Evolutionary conservation across 2,888 invertebrate genomes (phyloP).

Genomic region (Lasioglossum lativentre): DNA sequence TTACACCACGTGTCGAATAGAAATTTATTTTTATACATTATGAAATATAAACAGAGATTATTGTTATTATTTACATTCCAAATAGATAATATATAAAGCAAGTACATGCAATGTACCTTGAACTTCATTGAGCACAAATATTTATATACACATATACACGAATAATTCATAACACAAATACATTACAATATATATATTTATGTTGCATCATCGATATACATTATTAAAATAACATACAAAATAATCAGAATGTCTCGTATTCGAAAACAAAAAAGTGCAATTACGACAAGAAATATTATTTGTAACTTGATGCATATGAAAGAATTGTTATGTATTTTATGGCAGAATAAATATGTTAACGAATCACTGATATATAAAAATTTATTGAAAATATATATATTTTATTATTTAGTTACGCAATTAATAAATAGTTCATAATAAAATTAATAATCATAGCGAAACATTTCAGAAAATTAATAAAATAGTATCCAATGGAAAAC

Average conservation of each 20-base stretch:
- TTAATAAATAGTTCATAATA: slow-evolving; percentile 21
- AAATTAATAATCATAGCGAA: slow-evolving; percentile 26
- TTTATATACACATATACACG: slow-evolving; percentile 27
- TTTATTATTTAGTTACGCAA: neutral
- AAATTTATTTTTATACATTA: slow-evolving; percentile 39
- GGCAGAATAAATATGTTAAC: slow-evolving; percentile 53
- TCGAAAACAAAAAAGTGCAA: neutral
- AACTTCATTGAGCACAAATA: slow-evolving; percentile 22
- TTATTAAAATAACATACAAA: slow-evolving; percentile 16
- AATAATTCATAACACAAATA: slow-evolving; percentile 17
- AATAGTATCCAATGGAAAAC: slow-evolving; percentile 20
- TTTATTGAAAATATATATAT: slow-evolving; percentile 35
- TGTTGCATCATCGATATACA: slow-evolving; percentile 13
- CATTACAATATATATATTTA: slow-evolving; percentile 8
- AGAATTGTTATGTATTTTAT: slow-evolving; percentile 33
- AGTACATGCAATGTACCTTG: slow-evolving; percentile 12
- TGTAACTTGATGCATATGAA: slow-evolving; percentile 31
- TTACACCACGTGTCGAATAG: neutral
- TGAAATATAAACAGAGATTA: slow-evolving; percentile 23
- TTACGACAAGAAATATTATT: slow-evolving; percentile 15
- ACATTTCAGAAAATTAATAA: slow-evolving; percentile 3
- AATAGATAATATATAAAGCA: slow-evolving; percentile 26
- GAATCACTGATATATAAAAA: slow-evolving; percentile 31
- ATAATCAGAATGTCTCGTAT: neutral
- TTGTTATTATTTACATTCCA: slow-evolving; percentile 49